Conservation (phyloP, 2,797 vertebrate species). For the Brachymystax lenok region DNA sequence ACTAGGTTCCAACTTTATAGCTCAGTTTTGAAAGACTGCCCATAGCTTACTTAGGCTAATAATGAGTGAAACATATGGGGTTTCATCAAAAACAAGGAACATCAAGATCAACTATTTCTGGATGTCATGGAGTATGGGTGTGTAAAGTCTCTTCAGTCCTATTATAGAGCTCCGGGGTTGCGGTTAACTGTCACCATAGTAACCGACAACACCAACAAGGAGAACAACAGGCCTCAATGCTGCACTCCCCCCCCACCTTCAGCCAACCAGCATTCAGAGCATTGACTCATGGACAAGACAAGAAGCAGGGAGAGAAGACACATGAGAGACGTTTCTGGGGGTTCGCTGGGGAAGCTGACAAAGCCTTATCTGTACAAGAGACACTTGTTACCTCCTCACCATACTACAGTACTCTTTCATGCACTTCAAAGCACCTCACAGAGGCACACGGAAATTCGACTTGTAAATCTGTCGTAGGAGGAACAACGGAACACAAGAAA, state of each 20-base stretch:
- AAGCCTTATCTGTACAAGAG: no score
- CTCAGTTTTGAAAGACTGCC: no score
- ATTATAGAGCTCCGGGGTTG: not conserved
- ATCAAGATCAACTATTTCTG: no score
- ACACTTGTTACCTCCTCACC: not conserved
- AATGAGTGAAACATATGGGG: no score
- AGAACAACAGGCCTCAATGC: conserved; percentile 14
- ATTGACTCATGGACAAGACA: not conserved
- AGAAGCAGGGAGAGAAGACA: not conserved
- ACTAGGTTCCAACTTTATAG: no score
- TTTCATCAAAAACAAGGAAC: no score
- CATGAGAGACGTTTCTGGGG: not conserved
- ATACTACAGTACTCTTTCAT: not conserved
- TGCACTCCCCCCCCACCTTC: conserved; percentile 22
- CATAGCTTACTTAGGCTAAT: no score
- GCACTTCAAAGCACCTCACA: not conserved
- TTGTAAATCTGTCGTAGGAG: not conserved
- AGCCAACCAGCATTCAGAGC: conserved; percentile 31
- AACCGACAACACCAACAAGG: conserved; percentile 56
- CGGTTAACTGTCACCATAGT: conserved; percentile 42
- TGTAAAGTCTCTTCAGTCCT: not conserved
- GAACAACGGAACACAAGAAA: not conserved
- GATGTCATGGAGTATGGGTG: not conserved
- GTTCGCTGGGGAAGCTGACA: not conserved
- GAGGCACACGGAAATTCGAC: not conserved